Conservation (phyloP, 1,140 invertebrate genomes). For the Hyphantria cunea region DNA sequence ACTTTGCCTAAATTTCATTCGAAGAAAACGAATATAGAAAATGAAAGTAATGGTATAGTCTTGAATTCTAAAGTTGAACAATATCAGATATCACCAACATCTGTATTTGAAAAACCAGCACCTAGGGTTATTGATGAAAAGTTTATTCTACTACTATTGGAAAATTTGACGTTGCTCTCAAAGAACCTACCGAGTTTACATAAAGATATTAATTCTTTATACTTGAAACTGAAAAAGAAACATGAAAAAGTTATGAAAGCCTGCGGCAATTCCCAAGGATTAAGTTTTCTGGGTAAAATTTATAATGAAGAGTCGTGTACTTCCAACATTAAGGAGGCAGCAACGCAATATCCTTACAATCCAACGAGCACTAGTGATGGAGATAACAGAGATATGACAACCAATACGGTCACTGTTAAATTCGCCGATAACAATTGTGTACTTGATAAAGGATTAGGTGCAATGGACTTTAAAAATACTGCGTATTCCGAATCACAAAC, state of each 20-base stretch:
- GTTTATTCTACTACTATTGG: slow-evolving; percentile 57
- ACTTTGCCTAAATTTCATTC: slow-evolving; percentile 26
- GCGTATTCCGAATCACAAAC: not conserved
- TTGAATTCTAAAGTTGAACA: not conserved
- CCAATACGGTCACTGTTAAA: not conserved
- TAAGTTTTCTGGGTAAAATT: slow-evolving; percentile 58
- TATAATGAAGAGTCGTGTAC: slow-evolving; percentile 43
- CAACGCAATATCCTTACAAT: not conserved
- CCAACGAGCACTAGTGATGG: too few relatives aligned
- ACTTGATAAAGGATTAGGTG: not conserved
- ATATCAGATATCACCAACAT: too few relatives aligned
- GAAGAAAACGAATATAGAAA: slow-evolving; percentile 33
- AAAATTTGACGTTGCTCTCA: slow-evolving; percentile 56
- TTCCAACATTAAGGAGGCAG: slow-evolving; percentile 9
- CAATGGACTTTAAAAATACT: not conserved
- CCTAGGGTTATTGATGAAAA: slow-evolving; percentile 57
- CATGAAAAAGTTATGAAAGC: slow-evolving; percentile 45
- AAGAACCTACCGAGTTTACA: slow-evolving; percentile 52
- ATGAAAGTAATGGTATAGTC: slow-evolving; percentile 22
- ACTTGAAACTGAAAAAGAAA: slow-evolving; percentile 53
- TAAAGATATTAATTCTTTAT: slow-evolving; percentile 59
- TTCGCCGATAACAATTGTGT: not conserved
- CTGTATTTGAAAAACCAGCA: slow-evolving; percentile 28
- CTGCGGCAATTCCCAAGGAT: slow-evolving; percentile 37
- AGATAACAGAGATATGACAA: not conserved